These are phyloP conservation scores for Dendrolimus kikuchii DNA, from an alignment of 1,140 invertebrate genomes.

Conservation along the genomic window DNA sequence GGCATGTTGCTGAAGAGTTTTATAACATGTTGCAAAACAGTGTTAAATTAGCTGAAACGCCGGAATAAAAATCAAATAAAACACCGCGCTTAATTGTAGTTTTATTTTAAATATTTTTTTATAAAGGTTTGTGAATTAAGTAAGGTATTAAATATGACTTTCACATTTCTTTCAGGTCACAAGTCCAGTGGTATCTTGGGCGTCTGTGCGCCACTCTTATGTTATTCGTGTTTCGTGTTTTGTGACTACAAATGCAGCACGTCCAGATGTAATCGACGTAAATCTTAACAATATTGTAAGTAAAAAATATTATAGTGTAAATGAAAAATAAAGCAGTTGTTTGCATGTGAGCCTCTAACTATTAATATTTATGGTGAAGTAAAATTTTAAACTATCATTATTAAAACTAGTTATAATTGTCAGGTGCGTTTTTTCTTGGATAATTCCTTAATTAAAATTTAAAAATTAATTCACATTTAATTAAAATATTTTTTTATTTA, in stretches of 20 bases:
- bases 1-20: no score
- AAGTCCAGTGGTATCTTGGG: conserved; percentile 40
- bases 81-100: background rate
- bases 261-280: conserved; percentile 36
- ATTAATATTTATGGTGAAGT: no score
- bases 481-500: no score
- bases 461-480: no score
- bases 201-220: conserved; percentile 34
- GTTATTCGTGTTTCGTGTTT: conserved; percentile 39
- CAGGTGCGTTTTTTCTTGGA: no score
- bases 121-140: background rate
- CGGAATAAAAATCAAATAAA: no score
- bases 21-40: no score
- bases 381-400: no score
- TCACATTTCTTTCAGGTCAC: conserved; percentile 32
- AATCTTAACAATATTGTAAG: conserved; percentile 43
- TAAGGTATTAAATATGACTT: background rate
- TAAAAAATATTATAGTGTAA: conserved; percentile 5
- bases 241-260: conserved; percentile 19
- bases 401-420: no score
- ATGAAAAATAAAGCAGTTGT: background rate
- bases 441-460: no score
- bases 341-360: no score
- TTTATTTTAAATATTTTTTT: background rate
- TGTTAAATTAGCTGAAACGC: no score